These are phyloP conservation scores for Drosophila arizonae DNA, from an alignment of 1,140 invertebrate genomes.

Conservation along the genomic window DNA sequence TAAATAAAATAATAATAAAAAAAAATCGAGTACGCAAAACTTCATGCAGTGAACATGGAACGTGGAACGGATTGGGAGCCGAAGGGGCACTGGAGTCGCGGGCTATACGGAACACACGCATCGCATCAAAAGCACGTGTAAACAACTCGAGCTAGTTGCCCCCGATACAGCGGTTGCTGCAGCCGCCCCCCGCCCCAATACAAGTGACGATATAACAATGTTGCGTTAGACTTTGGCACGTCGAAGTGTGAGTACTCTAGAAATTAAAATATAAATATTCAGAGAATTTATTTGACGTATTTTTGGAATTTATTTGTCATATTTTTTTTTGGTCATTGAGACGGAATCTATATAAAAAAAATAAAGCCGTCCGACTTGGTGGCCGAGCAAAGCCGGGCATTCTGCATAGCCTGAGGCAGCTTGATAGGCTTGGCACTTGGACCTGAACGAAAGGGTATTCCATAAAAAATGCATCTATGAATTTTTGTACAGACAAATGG, in stretches of 20 bases:
- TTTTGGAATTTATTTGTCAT: too few species aligned
- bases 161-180: slow-evolving; percentile 23
- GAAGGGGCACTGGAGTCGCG: not conserved
- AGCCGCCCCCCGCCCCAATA: slow-evolving; percentile 25
- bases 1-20: slow-evolving; percentile 49
- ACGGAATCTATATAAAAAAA: too few species aligned
- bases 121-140: slow-evolving; percentile 80
- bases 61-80: not conserved
- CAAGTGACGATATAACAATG: slow-evolving; percentile 68
- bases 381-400: too few species aligned
- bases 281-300: too few species aligned
- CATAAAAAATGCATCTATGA: slow-evolving; percentile 57
- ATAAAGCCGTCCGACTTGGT: too few species aligned
- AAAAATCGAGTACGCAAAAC: slow-evolving; percentile 64
- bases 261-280: not conserved
- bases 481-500: slow-evolving; percentile 66
- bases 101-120: slow-evolving; percentile 66
- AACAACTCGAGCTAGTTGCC: slow-evolving; percentile 67
- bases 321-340: too few species aligned
- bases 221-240: slow-evolving; percentile 37
- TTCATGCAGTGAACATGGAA: slow-evolving; percentile 63
- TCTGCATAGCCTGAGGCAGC: too few species aligned
- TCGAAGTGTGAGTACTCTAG: slow-evolving; percentile 57
- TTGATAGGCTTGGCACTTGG: not conserved
- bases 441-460: slow-evolving; percentile 12